Conservation (phyloP, 2,797 vertebrate genomes). For the Hyperoplus immaculatus region DNA sequence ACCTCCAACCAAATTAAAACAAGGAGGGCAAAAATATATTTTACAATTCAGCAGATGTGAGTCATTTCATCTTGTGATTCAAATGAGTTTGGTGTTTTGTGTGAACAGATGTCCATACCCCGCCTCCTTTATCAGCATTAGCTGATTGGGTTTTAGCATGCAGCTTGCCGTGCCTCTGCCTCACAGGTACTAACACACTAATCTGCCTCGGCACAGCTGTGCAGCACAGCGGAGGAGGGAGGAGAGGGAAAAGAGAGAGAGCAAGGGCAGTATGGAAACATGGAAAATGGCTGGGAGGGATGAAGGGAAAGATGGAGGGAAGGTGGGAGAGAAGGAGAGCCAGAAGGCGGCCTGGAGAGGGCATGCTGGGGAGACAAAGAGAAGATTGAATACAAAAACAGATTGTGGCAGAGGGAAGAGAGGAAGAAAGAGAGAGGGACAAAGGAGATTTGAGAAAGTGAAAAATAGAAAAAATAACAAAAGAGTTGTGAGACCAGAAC, state of each 20-base stretch:
- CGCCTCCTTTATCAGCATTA: constrained; percentile 90
- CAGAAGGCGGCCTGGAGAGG: constrained; percentile 59
- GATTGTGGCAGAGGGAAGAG: constrained; percentile 36
- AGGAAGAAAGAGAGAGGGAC: constrained; percentile 32
- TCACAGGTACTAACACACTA: constrained; percentile 88
- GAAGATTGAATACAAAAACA: constrained; percentile 50
- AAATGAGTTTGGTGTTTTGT: constrained; percentile 89
- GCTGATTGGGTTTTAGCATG: constrained; percentile 90
- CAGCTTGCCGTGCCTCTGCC: constrained; percentile 82
- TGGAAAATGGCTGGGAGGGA: constrained; percentile 64
- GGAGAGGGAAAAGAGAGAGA: constrained; percentile 48
- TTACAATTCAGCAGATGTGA: constrained; percentile 89
- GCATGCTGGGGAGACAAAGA: constrained; percentile 61
- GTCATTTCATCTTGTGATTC: constrained; percentile 89
- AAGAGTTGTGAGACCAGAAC: constrained; percentile 18
- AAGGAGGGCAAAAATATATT: constrained; percentile 85
- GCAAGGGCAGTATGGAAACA: constrained; percentile 68
- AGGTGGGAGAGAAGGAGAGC: constrained; percentile 53
- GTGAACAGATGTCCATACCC: constrained; percentile 90
- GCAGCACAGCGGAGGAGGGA: constrained; percentile 67
- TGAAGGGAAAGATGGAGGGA: constrained; percentile 57
- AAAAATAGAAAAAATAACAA: constrained; percentile 28
- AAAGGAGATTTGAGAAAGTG: constrained; percentile 48
- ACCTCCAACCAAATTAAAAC: constrained; percentile 82
- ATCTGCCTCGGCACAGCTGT: constrained; percentile 87